A percentile compares a stretch with the other conserved stretches of the same genome.
Conservation (phyloP, 2,113 vertebrate genomes). For the Polypterus senegalus region DNA sequence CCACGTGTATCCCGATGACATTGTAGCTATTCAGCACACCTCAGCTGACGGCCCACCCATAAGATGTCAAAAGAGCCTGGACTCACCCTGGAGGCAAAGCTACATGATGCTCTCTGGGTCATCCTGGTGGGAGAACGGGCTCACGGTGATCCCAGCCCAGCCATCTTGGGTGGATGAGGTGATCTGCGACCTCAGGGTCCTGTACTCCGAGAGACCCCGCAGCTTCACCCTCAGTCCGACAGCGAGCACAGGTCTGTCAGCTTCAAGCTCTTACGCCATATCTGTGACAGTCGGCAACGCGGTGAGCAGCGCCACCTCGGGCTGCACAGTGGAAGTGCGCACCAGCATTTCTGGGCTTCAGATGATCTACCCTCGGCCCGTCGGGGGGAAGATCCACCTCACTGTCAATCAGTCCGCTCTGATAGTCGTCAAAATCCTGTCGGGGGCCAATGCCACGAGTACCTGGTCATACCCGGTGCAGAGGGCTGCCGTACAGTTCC, state of each 20-base stretch:
- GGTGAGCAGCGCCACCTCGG: background rate
- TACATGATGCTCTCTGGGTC: conserved; percentile 39
- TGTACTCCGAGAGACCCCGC: conserved; percentile 35
- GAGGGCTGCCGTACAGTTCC: conserved; percentile 32
- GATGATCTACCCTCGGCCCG: conserved; percentile 37
- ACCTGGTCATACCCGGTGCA: conserved; percentile 45
- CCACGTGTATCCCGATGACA: conserved; percentile 51
- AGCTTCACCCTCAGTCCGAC: conserved; percentile 14
- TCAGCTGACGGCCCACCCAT: conserved; percentile 35
- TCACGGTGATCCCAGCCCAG: conserved; percentile 18
- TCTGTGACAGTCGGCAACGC: conserved; percentile 15
- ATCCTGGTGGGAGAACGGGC: conserved; percentile 46
- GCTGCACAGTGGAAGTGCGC: background rate
- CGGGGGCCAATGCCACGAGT: conserved; percentile 34
- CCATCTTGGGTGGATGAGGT: conserved; percentile 47
- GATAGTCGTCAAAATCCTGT: conserved; percentile 36
- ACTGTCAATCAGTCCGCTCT: conserved; percentile 26
- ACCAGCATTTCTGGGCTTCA: conserved; percentile 25
- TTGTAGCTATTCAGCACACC: conserved; percentile 55
- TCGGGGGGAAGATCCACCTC: conserved; percentile 36
- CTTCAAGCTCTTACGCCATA: conserved; percentile 13
- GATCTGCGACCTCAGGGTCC: conserved; percentile 48
- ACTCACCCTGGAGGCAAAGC: conserved; percentile 55
- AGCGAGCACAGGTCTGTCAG: conserved; percentile 19
- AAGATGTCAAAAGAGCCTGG: conserved; percentile 27